These are phyloP conservation scores for Serilophus lunatus DNA, from an alignment of 2,113 vertebrate species.

Conservation along the genomic window DNA sequence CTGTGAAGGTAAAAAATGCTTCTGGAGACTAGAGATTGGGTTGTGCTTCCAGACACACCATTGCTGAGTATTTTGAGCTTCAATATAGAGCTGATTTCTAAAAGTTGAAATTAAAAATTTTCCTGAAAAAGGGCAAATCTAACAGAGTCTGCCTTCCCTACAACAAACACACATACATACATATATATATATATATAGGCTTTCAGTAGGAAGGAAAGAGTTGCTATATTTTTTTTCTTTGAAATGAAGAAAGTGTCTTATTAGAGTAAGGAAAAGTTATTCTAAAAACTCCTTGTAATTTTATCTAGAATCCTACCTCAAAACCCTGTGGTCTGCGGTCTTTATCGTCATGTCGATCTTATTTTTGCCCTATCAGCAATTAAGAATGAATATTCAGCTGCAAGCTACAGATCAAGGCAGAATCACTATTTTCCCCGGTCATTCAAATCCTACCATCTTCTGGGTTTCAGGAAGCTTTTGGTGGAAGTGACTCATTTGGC, in stretches of 20 bases:
- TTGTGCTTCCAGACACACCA: neutral
- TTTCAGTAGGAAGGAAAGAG: neutral
- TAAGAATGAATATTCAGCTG: neutral
- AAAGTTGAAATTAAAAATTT: neutral
- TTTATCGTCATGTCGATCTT: neutral
- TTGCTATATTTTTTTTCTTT: neutral
- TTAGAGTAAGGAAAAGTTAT: neutral
- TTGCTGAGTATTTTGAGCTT: neutral
- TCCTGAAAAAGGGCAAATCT: neutral
- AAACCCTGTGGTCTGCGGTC: neutral
- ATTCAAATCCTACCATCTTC: neutral
- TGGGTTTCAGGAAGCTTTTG: neutral
- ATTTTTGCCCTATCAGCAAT: neutral
- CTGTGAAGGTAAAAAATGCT: neutral
- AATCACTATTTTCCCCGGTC: neutral
- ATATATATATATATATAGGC: accelerated
- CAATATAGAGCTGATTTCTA: neutral
- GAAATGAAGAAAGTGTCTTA: neutral
- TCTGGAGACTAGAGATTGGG: neutral
- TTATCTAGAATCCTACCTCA: neutral
- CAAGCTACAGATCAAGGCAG: neutral
- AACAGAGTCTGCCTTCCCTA: neutral
- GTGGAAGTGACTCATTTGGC: neutral
- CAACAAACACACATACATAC: neutral
- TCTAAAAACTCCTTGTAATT: neutral